These are phyloP conservation scores for Scaptomyza reducta DNA, from an alignment of 2,888 invertebrate genomes.

Conservation along the genomic window DNA sequence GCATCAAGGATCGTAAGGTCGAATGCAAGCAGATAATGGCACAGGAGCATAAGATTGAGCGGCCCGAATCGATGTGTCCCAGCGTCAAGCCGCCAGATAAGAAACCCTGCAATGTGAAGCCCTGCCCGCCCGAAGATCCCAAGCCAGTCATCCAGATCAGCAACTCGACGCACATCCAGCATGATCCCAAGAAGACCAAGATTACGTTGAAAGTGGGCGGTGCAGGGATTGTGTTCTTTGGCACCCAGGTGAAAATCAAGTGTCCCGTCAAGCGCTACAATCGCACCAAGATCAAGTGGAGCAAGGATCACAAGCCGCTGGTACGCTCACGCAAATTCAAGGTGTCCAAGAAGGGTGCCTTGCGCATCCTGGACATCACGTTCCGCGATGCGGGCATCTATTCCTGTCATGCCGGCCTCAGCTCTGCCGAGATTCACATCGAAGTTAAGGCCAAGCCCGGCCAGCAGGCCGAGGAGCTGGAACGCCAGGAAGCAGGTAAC, in stretches of 20 bases:
- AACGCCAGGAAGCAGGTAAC: slow-evolving; percentile 85
- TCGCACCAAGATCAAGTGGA: slow-evolving; percentile 94
- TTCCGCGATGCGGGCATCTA: slow-evolving; percentile 93
- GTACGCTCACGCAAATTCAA: slow-evolving; percentile 92
- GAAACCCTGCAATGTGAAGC: slow-evolving; percentile 93
- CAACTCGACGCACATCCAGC: slow-evolving; percentile 93
- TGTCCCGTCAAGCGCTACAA: slow-evolving; percentile 94
- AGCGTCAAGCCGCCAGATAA: slow-evolving; percentile 90
- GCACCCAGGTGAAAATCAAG: slow-evolving; percentile 96
- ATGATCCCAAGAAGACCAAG: slow-evolving; percentile 91
- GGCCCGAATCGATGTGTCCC: slow-evolving; percentile 90
- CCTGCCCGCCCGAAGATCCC: slow-evolving; percentile 90
- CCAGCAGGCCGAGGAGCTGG: slow-evolving; percentile 91
- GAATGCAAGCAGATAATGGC: slow-evolving; percentile 97
- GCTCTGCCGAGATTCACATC: slow-evolving; percentile 91
- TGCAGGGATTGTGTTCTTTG: slow-evolving; percentile 94
- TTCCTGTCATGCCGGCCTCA: slow-evolving; percentile 93
- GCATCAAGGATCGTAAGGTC: slow-evolving; percentile 92
- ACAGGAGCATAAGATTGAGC: slow-evolving; percentile 94
- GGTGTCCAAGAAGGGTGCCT: slow-evolving; percentile 95
- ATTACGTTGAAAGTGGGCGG: slow-evolving; percentile 95
- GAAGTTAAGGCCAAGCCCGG: slow-evolving; percentile 92
- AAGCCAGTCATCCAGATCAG: slow-evolving; percentile 91
- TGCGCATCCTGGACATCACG: slow-evolving; percentile 92
- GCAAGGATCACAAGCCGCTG: slow-evolving; percentile 92